Evolutionary conservation across 2,888 invertebrate genomes (phyloP), one percentile per base, ranked within the genome.

Genomic region (Stenichneumon culpator): DNA sequence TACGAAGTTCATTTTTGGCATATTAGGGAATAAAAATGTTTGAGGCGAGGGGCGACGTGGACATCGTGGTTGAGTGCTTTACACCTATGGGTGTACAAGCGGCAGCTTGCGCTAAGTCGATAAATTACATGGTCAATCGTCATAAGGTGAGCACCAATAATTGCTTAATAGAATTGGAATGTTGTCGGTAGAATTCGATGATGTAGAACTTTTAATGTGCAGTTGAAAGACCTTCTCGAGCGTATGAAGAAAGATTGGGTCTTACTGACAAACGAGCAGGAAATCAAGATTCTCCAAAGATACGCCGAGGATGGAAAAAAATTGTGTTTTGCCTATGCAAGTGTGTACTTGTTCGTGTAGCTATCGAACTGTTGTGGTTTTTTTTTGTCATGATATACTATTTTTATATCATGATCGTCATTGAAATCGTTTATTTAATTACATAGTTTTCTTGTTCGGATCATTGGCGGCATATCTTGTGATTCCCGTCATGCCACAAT

Each of bases 11-110:
- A 60, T 28, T 28, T 3, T 60, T 16, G 14, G 16, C 11, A 25
- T 28, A 25, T 60, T 28, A 60, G 60, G 60, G 60, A 32, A 52
- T 75, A 83, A 78, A 81, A 79, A 50, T 81, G 80, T 80, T 82
- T 57, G 79, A 84, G 82, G 69, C 78, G 14, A 1, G 60, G 16
- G 14, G 9, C 3, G 22, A 60, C 60, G 60, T 60, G 3, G 60
- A 60, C 25, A 60, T 60, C 60, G 28, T 60, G 25, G 22, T 60
- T 25, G 60, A 60, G 3, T 60, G 60, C 28, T 25, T 60, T 28
- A 60, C 60, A 60, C 60, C 60, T 11, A 25, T 60, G 60, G 60
- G 60, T n/a, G 60, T 60, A 28, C 60, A 60, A 28, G 2, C 22
- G 3, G 60, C 60, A 14, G 60, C 60, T 60, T 28, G 25, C 1